These are phyloP conservation scores for Drosophila anceps DNA, from an alignment of 2,888 invertebrate genomes.

Conservation along the genomic window DNA sequence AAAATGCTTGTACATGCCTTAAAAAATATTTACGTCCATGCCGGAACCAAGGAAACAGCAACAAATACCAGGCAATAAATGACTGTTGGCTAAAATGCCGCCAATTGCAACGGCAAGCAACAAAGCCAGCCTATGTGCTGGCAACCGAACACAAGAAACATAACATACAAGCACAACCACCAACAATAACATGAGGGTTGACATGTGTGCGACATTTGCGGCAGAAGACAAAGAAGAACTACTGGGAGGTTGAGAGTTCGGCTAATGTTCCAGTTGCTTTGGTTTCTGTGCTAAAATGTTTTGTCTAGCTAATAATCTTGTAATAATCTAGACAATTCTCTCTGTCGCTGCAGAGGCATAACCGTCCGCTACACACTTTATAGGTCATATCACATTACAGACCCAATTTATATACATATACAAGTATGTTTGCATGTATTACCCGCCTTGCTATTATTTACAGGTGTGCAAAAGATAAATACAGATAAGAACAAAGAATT, in stretches of 20 bases:
- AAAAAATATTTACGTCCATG: constrained; percentile 33
- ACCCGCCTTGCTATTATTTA: constrained; percentile 20
- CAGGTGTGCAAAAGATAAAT: constrained; percentile 21
- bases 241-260: constrained; percentile 25
- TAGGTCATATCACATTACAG: constrained; percentile 56
- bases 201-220: constrained; percentile 80
- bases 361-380: constrained; percentile 25
- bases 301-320: constrained; percentile 77
- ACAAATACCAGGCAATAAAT: constrained; percentile 50
- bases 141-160: constrained; percentile 48
- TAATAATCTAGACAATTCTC: constrained; percentile 65
- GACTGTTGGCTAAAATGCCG: constrained; percentile 67
- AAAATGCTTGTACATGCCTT: constrained; percentile 49
- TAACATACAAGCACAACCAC: constrained; percentile 12
- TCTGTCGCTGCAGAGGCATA: constrained; percentile 13
- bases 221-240: constrained; percentile 49
- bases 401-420: constrained; percentile 39
- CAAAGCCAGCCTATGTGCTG: constrained; percentile 50
- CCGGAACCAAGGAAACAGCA: constrained; percentile 70
- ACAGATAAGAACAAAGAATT: constrained; percentile 9
- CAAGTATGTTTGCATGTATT: neutral
- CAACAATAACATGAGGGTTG: constrained; percentile 46
- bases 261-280: constrained; percentile 83
- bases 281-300: constrained; percentile 82
- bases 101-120: constrained; percentile 64